Conservation (phyloP, 1,140 invertebrate species). For the Archegozetes longisetosus region DNA sequence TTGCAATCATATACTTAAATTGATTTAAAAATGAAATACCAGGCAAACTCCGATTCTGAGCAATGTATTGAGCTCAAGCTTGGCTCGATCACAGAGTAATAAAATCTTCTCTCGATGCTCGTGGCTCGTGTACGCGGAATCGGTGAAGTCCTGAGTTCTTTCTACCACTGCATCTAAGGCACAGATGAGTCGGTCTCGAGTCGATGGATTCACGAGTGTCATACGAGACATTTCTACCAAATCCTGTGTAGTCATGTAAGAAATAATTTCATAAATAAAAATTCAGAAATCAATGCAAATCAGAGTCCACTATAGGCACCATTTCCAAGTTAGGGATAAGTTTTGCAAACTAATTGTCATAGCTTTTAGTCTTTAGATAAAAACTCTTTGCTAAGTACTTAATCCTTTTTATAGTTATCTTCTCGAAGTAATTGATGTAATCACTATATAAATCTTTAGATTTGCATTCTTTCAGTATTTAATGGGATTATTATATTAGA, state of each 20-base stretch:
- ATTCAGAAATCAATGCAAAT: too few species aligned
- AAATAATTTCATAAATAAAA: too few species aligned
- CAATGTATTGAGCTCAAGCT: conserved; percentile 67
- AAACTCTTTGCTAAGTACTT: too few species aligned
- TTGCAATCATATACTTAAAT: neutral
- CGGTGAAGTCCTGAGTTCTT: conserved; percentile 86
- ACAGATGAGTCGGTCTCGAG: conserved; percentile 53
- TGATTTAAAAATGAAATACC: conserved; percentile 38
- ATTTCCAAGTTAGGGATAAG: neutral
- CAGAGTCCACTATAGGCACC: too few species aligned
- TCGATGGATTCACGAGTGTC: conserved; percentile 39
- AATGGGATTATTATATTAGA: too few species aligned
- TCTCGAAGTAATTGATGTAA: too few species aligned
- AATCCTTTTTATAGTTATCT: too few species aligned
- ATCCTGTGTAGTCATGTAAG: too few species aligned
- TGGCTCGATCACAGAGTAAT: conserved; percentile 67
- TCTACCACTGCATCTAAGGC: conserved; percentile 82
- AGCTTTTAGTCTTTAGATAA: too few species aligned
- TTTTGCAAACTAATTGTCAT: too few species aligned
- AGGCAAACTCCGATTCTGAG: conserved; percentile 63
- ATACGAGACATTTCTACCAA: conserved; percentile 65
- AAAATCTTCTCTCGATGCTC: conserved; percentile 90
- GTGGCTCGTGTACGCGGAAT: conserved; percentile 94
- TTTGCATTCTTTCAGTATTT: too few species aligned
- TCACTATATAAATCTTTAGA: too few species aligned